A percentile compares a stretch with the other conserved stretches of the same genome.
Evolutionary conservation across 2,113 vertebrate species (phyloP).

Genomic region (Engystomops pustulosus): DNA sequence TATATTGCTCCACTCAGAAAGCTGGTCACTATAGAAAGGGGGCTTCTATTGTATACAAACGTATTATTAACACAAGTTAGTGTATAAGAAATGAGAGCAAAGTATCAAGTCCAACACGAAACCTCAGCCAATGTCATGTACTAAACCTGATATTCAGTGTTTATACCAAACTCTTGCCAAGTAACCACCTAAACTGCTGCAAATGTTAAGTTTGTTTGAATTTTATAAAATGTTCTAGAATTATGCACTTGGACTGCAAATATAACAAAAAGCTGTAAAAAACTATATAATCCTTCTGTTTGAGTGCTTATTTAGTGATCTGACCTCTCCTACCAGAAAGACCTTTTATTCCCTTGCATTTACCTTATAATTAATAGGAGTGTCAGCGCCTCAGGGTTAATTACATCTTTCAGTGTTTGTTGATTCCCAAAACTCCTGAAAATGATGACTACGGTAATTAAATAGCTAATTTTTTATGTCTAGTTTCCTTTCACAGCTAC

Average conservation of each 20-base stretch:
- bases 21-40: background rate
- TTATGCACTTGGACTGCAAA: background rate
- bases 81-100: background rate
- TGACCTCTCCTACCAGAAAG: background rate
- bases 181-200: too few species aligned
- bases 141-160: background rate
- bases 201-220: too few species aligned
- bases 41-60: too few species aligned
- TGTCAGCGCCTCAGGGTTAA: conserved; percentile 6
- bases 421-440: conserved; percentile 23
- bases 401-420: conserved; percentile 3
- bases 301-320: background rate
- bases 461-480: background rate
- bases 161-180: background rate
- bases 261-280: background rate
- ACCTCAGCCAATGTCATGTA: background rate
- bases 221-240: too few species aligned
- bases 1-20: background rate
- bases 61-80: background rate
- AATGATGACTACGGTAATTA: background rate
- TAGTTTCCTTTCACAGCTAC: background rate
- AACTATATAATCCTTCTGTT: background rate
- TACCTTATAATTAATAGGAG: conserved; percentile 30
- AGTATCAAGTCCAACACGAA: background rate
- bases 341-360: conserved; percentile 4